Base-by-base conservation (phyloP, 2,113 vertebrate species). In the Myotis davidii region DNA sequence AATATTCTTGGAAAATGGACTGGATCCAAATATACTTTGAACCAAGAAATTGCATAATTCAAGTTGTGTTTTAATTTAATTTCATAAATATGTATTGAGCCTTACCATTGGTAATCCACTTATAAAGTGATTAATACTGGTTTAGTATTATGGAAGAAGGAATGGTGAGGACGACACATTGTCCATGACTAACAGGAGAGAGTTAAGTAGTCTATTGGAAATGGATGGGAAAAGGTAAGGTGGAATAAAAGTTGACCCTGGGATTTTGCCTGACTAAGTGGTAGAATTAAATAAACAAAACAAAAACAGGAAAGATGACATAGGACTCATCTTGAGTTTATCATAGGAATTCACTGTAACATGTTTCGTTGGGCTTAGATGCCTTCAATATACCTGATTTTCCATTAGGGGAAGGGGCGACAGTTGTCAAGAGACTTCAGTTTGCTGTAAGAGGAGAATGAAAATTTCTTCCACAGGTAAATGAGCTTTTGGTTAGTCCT, bases 31-130 rank as follows among this genome's bases (percentile, higher is more conserved):
- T 64, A 85, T 37, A 79, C 34, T 82, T 79, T 67, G 39, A 69
- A 81, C 45, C 12, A 79, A 39, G 56, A 56, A 93, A 69, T 48
- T 78, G 14, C 7, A 42, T 37, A 85, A 88, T 69, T 20, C 6
- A 74, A 73, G 12, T 50, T 93, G 12, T 85, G 21, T 67, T 88
- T 90, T 88, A 85, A 78, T 89, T 95, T 79, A 78, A 84, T 85
- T 88, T 94, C 85, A 79, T 21, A 95, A 64, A 95, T 8, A 54
- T 34, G 6, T 86, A 42, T 90, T 86, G 34, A 83, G 25, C 6
- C 39, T 93, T 65, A 82, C 13, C 76, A 74, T 16, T 89, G 45
- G 4, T 67, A 54, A 78, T 54, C n/a, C 56, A 88, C n/a, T 72
- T 86, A 34, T 86, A 95, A 88, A 85, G 39, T 73, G 27, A 70